These are phyloP conservation scores for Pharmacophagus antenor DNA, from an alignment of 2,888 invertebrate species.

Conservation along the genomic window DNA sequence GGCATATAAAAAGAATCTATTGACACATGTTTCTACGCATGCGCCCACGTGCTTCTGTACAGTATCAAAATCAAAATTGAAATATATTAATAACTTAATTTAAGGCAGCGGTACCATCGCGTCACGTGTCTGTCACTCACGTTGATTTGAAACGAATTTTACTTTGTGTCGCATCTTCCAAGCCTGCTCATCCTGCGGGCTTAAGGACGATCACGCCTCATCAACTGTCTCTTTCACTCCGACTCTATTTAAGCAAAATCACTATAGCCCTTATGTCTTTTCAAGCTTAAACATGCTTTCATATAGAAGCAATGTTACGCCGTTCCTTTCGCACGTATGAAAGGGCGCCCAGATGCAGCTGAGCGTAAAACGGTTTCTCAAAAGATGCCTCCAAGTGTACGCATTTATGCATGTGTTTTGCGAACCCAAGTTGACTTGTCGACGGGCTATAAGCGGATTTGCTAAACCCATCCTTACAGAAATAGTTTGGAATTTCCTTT, in stretches of 20 bases:
- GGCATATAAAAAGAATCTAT: conserved; percentile 22
- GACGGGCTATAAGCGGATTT: conserved; percentile 45
- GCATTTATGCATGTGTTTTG: conserved; percentile 39
- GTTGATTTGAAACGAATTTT: conserved; percentile 41
- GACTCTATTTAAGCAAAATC: conserved; percentile 38
- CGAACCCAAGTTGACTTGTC: conserved; percentile 41
- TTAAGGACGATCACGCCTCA: conserved; percentile 57
- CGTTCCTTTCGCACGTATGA: conserved; percentile 44
- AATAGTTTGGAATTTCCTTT: conserved; percentile 66
- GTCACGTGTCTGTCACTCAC: conserved; percentile 27
- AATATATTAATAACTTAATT: conserved; percentile 47
- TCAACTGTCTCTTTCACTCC: conserved; percentile 47
- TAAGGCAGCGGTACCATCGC: conserved; percentile 38
- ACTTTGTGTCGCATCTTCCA: conserved; percentile 44
- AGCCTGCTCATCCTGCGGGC: conserved; percentile 52
- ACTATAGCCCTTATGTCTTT: conserved; percentile 37
- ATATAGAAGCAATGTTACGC: conserved; percentile 38
- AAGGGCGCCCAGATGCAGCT: conserved; percentile 31
- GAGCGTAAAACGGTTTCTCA: conserved; percentile 46
- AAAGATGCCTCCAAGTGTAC: conserved; percentile 38
- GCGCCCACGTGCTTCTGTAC: conserved; percentile 44
- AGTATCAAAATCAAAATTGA: conserved; percentile 45
- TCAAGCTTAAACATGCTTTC: conserved; percentile 40
- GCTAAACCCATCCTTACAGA: conserved; percentile 61
- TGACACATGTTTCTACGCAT: conserved; percentile 44